phyloP scores from a whole-genome alignment of 2,888 invertebrate species.

The Noctua fimbriata region DNA sequence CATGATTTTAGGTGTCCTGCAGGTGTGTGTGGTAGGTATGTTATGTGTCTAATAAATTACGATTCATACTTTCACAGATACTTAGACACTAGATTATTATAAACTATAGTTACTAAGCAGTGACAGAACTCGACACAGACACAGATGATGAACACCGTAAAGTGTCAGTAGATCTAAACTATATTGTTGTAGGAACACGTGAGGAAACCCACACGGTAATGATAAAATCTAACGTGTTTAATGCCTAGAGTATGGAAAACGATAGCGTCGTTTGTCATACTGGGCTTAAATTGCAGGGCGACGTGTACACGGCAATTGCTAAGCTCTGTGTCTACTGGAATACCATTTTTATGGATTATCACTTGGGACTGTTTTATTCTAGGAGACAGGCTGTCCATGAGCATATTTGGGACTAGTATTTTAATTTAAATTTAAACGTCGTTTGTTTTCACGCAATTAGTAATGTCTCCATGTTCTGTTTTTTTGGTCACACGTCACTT shows the following conservation, averaged over 20 bases:
- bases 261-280: slow-evolving; percentile 44
- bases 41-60: neutral
- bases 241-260: slow-evolving; percentile 46
- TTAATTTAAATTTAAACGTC: neutral
- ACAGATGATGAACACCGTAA: neutral
- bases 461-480: too few relatives aligned
- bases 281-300: slow-evolving; percentile 9
- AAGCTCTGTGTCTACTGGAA: neutral
- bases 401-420: neutral
- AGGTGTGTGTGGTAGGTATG: too few relatives aligned
- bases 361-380: neutral
- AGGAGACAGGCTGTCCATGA: neutral
- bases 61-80: neutral
- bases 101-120: neutral
- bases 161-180: slow-evolving; percentile 26
- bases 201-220: slow-evolving; percentile 45
- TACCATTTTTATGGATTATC: neutral
- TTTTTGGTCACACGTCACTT: too few relatives aligned
- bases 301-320: neutral
- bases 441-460: too few relatives aligned
- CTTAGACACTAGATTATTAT: too few relatives aligned
- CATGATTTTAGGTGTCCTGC: neutral
- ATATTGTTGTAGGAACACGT: slow-evolving; percentile 46
- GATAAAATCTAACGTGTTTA: slow-evolving; percentile 55
- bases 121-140: neutral